Conservation (phyloP, 92 coral and sea anemone species). For the Palythoa grandiflora region DNA sequence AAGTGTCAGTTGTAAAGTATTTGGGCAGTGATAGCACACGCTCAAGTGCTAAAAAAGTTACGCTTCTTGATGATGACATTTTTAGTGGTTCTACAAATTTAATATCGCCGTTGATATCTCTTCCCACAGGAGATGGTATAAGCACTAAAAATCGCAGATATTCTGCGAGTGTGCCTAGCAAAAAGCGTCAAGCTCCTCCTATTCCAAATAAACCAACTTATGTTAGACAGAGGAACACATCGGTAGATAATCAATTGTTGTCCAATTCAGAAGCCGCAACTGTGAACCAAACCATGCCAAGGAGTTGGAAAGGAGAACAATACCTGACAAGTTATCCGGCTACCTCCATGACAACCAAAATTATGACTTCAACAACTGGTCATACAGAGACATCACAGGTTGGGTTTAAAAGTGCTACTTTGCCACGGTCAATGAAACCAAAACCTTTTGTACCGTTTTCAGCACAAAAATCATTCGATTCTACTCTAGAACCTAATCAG, state of each 20-base stretch:
- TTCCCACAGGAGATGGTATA: conserved; percentile 19
- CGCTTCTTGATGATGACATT: conserved; percentile 20
- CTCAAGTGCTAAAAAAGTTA: background rate
- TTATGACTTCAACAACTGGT: background rate
- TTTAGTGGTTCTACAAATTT: conserved; percentile 15
- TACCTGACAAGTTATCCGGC: background rate
- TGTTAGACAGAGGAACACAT: conserved; percentile 5
- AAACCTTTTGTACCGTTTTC: background rate
- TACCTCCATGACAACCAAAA: background rate
- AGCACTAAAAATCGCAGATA: conserved; percentile 13
- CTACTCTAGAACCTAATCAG: background rate
- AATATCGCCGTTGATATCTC: conserved; percentile 54
- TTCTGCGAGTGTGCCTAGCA: conserved; percentile 44
- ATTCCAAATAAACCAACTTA: conserved; percentile 20
- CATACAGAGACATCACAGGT: background rate
- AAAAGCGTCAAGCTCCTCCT: conserved; percentile 63
- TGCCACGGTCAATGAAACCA: conserved; percentile 41
- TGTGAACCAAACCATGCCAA: background rate
- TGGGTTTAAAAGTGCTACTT: conserved; percentile 32
- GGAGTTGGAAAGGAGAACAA: background rate
- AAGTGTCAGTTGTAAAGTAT: conserved; percentile 18
- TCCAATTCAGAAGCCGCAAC: background rate
- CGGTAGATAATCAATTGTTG: background rate
- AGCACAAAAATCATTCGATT: background rate
- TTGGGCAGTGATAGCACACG: conserved; percentile 12